Conservation (phyloP, 2,113 vertebrate genomes). For the Platycercus adscitus region DNA sequence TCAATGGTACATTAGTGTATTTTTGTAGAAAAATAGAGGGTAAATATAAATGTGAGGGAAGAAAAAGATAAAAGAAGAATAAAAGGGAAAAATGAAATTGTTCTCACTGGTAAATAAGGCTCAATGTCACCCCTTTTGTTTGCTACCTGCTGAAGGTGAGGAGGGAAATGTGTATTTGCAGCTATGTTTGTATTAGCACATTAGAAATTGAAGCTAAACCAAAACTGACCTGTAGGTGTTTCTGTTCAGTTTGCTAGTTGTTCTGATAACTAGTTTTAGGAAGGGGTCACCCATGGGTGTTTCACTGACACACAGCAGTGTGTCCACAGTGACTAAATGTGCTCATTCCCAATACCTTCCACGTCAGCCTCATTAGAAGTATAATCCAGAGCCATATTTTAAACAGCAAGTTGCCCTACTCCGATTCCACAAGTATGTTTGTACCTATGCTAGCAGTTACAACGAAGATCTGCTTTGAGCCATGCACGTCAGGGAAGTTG, state of each 20-base stretch:
- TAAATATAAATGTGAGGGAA: neutral
- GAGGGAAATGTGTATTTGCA: neutral
- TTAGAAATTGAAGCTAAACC: neutral
- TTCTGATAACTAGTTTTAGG: neutral
- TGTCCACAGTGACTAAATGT: neutral
- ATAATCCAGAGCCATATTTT: neutral
- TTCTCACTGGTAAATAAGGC: neutral
- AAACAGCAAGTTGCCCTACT: neutral
- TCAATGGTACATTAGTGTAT: neutral
- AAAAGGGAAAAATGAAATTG: neutral
- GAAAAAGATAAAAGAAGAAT: neutral
- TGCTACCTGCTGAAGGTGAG: neutral
- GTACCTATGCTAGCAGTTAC: neutral
- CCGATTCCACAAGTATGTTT: neutral
- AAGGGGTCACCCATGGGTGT: neutral
- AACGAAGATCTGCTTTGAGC: neutral
- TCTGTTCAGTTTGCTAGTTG: neutral
- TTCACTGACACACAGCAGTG: neutral
- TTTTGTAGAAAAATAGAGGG: neutral
- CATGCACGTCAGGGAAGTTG: neutral
- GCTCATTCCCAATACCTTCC: neutral
- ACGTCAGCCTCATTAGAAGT: neutral
- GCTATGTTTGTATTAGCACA: neutral
- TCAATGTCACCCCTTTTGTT: neutral
- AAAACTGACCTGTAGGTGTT: neutral